Evolutionary conservation across 2,888 invertebrate species (phyloP), one percentile per base, ranked within the genome.

Genomic region (Nymphalis polychloros): DNA sequence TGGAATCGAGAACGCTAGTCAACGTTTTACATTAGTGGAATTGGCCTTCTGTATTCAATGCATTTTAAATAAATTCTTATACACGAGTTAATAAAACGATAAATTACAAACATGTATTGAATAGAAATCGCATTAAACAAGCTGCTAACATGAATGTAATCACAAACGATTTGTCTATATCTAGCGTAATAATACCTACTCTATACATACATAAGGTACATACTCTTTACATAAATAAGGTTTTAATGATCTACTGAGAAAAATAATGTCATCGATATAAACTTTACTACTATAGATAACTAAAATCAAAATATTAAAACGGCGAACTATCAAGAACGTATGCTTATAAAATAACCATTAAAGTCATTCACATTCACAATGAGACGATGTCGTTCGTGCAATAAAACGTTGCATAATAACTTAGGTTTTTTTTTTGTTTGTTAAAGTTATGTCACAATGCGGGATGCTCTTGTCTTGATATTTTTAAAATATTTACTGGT

Each of bases 81-180:
- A 19, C 8, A 10, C 10, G 19, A 50, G 19, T 50, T 50, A 53
- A 53, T 27, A 27, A 23, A 23, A 19, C 52, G 27, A 52, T 47
- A 52, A 20, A 63, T 27, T 27, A 52, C 31, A 20, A 41, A 61
- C 31, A 47, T 20, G 46, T 46, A 47, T 35, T 35, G 17, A 53
- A 55, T 61, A 48, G 20, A 53, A 66, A 66, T 61, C 61, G 7
- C 20, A 35, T 10, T 48, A 60, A 53, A 52, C 23, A 13, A 52
- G 23, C 52, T 50, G 19, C 35, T 27, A 59, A 52, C 52, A n/a
- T 46, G n/a, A 53, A 23, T 47, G 19, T 66, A 23, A 66, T 61
- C 31, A 52, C 59, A 8, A 53, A 55, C 53, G 53, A 55, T 55
- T 31, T 55, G 50, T 20, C n/a, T n/a, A 10, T 8, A 20, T 49